Evolutionary conservation across 1,140 invertebrate species (phyloP).

Genomic region (Dolichoris vasculosae): DNA sequence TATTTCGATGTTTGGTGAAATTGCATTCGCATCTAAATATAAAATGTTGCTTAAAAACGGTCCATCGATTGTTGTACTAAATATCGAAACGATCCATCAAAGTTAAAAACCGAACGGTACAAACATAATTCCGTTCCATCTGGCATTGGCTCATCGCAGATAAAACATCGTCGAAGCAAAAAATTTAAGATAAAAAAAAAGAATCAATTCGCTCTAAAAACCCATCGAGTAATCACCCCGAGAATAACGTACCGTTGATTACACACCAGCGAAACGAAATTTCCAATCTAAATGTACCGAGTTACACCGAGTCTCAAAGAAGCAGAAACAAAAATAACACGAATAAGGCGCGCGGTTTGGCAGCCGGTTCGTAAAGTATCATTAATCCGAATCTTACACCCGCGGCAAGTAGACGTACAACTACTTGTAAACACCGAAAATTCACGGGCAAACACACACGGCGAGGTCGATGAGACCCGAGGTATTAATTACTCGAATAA

Average conservation of each 20-base stretch:
- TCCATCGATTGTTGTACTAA: too few species aligned
- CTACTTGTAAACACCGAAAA: slow-evolving; percentile 45
- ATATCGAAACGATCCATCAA: too few species aligned
- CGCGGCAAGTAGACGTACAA: slow-evolving; percentile 3
- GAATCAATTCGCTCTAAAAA: not conserved
- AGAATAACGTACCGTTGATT: not conserved
- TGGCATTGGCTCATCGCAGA: too few species aligned
- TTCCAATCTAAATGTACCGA: slow-evolving; percentile 1
- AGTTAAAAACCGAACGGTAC: too few species aligned
- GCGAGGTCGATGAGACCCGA: not conserved
- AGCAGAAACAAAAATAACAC: not conserved
- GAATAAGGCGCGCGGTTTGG: not conserved
- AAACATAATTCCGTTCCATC: too few species aligned
- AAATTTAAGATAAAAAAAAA: slow-evolving; percentile 52
- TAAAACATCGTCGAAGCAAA: too few species aligned
- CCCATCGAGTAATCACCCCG: not conserved
- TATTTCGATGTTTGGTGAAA: too few species aligned
- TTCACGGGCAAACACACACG: slow-evolving; percentile 31
- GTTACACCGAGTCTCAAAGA: not conserved
- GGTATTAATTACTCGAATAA: slow-evolving; percentile 49
- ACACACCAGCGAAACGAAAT: not conserved
- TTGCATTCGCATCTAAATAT: too few species aligned
- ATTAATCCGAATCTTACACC: slow-evolving; percentile 41
- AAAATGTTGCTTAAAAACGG: too few species aligned
- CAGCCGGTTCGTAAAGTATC: not conserved